Conservation (phyloP, 2,797 vertebrate species). For the Tapirus indicus region DNA sequence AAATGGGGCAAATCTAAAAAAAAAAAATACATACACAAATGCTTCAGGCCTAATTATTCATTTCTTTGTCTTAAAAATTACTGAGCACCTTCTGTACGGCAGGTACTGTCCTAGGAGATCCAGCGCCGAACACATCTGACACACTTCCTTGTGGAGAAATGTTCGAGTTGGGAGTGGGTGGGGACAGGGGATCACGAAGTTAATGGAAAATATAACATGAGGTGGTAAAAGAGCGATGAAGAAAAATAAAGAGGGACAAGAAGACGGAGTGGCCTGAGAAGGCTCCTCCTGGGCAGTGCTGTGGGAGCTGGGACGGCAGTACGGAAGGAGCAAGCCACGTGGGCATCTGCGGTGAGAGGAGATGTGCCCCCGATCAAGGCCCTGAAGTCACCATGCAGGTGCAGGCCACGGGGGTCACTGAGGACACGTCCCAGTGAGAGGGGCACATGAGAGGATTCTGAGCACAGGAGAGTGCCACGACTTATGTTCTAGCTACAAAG, state of each 20-base stretch:
- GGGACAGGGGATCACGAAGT: neutral
- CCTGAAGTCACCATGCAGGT: neutral
- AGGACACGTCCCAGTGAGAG: neutral
- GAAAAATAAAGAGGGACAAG: neutral
- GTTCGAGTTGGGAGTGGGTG: neutral
- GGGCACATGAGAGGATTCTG: neutral
- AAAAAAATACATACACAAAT: neutral
- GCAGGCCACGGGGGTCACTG: rapidly evolving
- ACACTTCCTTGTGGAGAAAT: neutral
- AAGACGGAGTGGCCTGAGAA: neutral
- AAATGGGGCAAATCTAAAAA: neutral
- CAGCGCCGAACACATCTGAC: neutral
- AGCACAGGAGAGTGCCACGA: neutral
- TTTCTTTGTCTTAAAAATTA: constrained; percentile 3
- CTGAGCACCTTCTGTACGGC: neutral
- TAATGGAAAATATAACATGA: neutral
- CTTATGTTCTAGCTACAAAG: neutral
- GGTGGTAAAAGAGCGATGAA: neutral
- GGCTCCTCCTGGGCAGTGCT: neutral
- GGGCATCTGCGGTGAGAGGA: neutral
- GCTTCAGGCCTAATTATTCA: neutral
- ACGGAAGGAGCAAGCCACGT: rapidly evolving
- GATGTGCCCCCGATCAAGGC: neutral
- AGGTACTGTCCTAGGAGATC: neutral
- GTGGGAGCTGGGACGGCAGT: neutral